These are phyloP conservation scores for Drosophila cardini DNA, from an alignment of 1,140 invertebrate species.

Conservation along the genomic window DNA sequence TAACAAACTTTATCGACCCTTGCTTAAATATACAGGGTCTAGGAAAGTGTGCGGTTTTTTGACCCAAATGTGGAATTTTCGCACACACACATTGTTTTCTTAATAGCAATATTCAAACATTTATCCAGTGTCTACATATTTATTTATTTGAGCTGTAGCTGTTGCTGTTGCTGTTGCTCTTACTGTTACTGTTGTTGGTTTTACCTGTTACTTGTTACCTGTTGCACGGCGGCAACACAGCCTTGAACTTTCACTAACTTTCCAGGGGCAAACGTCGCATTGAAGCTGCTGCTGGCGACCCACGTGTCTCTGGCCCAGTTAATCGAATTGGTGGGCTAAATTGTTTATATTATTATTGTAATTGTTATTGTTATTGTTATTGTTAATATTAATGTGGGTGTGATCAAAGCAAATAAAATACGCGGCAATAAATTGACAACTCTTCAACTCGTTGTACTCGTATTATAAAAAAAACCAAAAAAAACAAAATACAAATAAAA, in stretches of 20 bases:
- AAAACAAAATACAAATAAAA: constrained; percentile 20
- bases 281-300: constrained; percentile 28
- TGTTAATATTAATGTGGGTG: constrained; percentile 15
- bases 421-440: constrained; percentile 1
- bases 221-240: constrained; percentile 53
- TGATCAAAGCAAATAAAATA: constrained; percentile 60
- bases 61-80: constrained; percentile 2
- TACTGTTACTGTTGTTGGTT: not conserved
- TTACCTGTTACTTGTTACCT: constrained; percentile 43
- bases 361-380: not conserved
- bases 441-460: constrained; percentile 23
- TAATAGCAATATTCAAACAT: constrained; percentile 44
- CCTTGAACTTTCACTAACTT: constrained; percentile 74
- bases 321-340: constrained; percentile 8
- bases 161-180: constrained; percentile 16
- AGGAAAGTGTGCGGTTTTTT: constrained; percentile 9
- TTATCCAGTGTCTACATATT: constrained; percentile 11
- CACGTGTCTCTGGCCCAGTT: constrained; percentile 55
- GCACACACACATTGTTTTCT: constrained; percentile 24
- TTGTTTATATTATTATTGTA: constrained; percentile 9
- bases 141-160: not conserved
- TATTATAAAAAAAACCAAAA: constrained; percentile 46
- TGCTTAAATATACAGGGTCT: no score
- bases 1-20: not conserved
- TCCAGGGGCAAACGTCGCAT: constrained; percentile 43